Evolutionary conservation across 2,797 vertebrate species (phyloP).

Genomic region (Hafferia zeledoni): DNA sequence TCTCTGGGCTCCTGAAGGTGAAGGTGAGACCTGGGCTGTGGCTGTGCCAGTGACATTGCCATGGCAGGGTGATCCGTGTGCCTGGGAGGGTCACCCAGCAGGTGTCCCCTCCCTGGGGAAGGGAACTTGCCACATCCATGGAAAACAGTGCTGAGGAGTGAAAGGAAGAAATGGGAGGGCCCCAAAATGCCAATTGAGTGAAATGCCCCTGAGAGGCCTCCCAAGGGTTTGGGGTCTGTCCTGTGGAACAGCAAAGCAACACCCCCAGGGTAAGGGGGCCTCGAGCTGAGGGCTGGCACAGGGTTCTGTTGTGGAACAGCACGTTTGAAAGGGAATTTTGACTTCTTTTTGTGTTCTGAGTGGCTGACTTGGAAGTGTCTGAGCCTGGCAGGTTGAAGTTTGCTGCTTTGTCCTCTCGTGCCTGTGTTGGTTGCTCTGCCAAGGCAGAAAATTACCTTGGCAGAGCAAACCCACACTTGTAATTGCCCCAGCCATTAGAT

Average conservation of each 20-base stretch:
- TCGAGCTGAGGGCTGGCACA: not conserved
- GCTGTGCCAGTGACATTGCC: too few species aligned
- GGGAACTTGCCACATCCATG: not conserved
- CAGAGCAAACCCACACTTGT: conserved; percentile 70
- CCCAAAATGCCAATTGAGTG: not conserved
- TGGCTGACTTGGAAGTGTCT: conserved; percentile 24
- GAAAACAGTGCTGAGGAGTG: not conserved
- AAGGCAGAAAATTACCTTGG: conserved; percentile 77
- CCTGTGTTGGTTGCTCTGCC: conserved; percentile 70
- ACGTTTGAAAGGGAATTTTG: not conserved
- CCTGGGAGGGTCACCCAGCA: not conserved
- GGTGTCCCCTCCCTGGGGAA: not conserved
- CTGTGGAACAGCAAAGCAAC: not conserved
- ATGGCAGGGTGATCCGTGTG: not conserved
- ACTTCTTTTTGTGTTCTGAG: not conserved
- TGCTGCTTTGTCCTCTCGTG: conserved; percentile 65
- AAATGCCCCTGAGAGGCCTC: not conserved
- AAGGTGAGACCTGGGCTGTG: not conserved
- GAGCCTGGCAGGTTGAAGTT: conserved; percentile 49
- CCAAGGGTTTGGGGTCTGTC: not conserved
- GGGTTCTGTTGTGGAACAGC: not conserved
- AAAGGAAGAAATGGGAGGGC: conserved; percentile 5
- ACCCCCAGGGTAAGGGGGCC: not conserved
- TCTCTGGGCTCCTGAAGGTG: not conserved
- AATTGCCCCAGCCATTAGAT: conserved; percentile 75